A percentile compares a stretch with the other conserved stretches of the same genome.
Conservation (phyloP, 2,797 vertebrate species). For the Nannoperca obscura region DNA sequence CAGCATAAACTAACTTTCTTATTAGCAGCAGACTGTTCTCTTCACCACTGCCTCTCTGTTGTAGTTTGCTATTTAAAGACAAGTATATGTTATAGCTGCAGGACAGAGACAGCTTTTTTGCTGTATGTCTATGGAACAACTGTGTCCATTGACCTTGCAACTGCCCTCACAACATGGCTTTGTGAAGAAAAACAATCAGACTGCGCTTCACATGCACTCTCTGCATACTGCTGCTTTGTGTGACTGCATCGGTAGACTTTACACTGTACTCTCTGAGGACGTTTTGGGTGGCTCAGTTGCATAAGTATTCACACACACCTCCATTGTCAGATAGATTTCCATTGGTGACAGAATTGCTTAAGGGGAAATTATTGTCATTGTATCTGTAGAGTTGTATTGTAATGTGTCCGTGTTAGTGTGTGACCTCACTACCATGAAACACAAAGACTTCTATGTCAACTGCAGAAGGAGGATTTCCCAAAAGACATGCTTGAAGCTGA, state of each 20-base stretch:
- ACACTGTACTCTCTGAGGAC: constrained; percentile 35
- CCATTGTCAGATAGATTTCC: constrained; percentile 39
- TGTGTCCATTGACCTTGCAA: constrained; percentile 32
- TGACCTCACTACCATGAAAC: constrained; percentile 37
- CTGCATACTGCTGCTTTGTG: constrained; percentile 38
- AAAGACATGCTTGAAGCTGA: constrained; percentile 21
- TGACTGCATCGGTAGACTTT: constrained; percentile 18
- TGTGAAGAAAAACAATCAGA: constrained; percentile 44
- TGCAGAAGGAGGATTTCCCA: constrained; percentile 27
- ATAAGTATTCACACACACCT: constrained; percentile 16
- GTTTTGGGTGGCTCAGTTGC: constrained; percentile 9
- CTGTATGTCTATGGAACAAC: background rate
- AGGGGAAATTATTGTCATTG: constrained; percentile 10
- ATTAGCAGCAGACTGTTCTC: background rate
- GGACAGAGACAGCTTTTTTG: constrained; percentile 4
- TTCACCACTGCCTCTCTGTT: background rate
- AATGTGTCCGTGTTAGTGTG: constrained; percentile 6
- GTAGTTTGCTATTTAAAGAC: background rate
- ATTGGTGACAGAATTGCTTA: constrained; percentile 28
- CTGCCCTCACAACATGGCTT: constrained; percentile 42
- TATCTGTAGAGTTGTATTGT: constrained; percentile 12
- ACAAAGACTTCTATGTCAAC: constrained; percentile 41
- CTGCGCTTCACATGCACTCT: constrained; percentile 7
- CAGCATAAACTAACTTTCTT: constrained; percentile 1
- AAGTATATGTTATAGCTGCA: constrained; percentile 9